Conservation (phyloP, 2,113 vertebrate species). For the Vimba vimba region DNA sequence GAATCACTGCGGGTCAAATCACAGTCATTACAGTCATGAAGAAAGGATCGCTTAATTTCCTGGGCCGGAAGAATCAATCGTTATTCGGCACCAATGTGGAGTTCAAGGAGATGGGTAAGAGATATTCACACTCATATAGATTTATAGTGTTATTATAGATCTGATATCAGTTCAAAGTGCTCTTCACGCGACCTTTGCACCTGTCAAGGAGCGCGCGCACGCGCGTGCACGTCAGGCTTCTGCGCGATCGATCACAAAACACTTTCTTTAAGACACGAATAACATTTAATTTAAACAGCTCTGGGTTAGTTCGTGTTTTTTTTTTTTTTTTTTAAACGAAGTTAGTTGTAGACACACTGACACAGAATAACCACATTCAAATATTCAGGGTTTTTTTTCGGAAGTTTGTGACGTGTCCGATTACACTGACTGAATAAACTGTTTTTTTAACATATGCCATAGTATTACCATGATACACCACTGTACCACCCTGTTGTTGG, state of each 20-base stretch:
- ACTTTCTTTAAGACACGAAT: not conserved
- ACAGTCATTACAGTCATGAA: constrained; percentile 66
- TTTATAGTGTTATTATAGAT: not conserved
- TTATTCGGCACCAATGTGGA: constrained; percentile 73
- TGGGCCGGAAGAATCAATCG: constrained; percentile 71
- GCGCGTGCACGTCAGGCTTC: not conserved
- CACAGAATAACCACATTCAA: not conserved
- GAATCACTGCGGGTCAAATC: constrained; percentile 29
- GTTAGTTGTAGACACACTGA: not conserved
- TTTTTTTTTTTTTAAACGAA: too few relatives aligned
- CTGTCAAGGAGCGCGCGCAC: not conserved
- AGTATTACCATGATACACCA: too few relatives aligned
- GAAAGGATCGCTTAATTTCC: constrained; percentile 65
- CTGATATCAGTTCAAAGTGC: not conserved
- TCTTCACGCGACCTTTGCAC: constrained; percentile 19
- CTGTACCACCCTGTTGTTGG: too few relatives aligned
- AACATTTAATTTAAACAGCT: not conserved
- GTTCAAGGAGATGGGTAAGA: constrained; percentile 76
- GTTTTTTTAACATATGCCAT: not conserved
- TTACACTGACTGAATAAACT: not conserved
- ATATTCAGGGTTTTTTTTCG: not conserved
- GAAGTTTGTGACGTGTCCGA: not conserved
- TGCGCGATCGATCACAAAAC: not conserved
- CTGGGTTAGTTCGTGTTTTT: too few relatives aligned
- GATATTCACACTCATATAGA: not conserved